Conservation (phyloP, 2,888 invertebrate genomes). For the Suillia variegata region DNA sequence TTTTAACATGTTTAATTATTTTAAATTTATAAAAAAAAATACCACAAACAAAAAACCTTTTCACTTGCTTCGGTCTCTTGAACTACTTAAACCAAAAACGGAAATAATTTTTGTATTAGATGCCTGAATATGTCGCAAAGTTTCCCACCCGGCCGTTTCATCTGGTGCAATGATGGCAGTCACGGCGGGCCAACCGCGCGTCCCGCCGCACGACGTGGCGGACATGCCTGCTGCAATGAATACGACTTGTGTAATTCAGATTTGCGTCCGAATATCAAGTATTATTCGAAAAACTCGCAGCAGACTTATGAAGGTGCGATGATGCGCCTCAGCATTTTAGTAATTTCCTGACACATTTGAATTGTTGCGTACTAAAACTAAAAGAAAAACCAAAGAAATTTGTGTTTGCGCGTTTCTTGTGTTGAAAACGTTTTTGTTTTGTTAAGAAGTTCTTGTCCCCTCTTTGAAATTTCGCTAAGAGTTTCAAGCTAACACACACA, state of each 20-base stretch:
- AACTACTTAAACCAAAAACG: background rate
- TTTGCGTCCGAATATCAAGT: constrained; percentile 59
- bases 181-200: constrained; percentile 58
- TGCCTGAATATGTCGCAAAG: constrained; percentile 58
- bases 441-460: background rate
- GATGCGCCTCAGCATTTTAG: background rate
- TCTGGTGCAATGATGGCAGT: constrained; percentile 60
- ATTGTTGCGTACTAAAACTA: constrained; percentile 34
- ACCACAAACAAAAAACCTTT: constrained; percentile 9
- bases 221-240: constrained; percentile 58
- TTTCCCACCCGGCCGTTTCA: constrained; percentile 58
- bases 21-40: constrained; percentile 8
- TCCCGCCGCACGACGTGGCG: constrained; percentile 53
- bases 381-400: no score
- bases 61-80: background rate
- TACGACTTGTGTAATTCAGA: constrained; percentile 60
- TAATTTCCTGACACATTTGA: background rate
- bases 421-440: background rate
- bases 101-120: constrained; percentile 36
- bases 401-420: no score
- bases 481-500: no score
- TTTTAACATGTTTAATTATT: constrained; percentile 8
- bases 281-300: constrained; percentile 45
- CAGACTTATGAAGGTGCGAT: constrained; percentile 48
- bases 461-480: no score